phyloP scores from a whole-genome alignment of 1,140 invertebrate species.

The Dufourea novaeangliae region DNA sequence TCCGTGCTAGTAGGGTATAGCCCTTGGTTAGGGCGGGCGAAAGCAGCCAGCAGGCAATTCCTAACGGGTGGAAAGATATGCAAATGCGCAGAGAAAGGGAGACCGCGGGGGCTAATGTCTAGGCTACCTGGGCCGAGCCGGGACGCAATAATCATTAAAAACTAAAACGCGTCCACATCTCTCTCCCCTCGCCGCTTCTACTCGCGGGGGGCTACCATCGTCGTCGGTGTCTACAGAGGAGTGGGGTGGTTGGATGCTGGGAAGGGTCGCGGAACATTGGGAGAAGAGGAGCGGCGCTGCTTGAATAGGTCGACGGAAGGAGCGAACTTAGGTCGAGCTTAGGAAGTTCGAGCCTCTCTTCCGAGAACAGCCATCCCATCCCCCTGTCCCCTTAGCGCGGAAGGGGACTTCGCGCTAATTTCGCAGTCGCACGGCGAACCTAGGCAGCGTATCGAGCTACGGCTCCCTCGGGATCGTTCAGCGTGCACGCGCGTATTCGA shows the following conservation, averaged over 20 bases:
- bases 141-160: constrained; percentile 80
- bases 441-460: constrained; percentile 46
- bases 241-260: neutral
- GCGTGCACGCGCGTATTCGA: constrained; percentile 45
- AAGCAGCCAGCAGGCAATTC: constrained; percentile 71
- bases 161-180: constrained; percentile 71
- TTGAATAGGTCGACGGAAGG: constrained; percentile 30
- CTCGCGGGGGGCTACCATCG: constrained; percentile 1
- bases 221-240: constrained; percentile 6
- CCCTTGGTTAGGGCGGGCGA: constrained; percentile 57
- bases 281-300: neutral
- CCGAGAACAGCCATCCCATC: constrained; percentile 27
- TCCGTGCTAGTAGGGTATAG: constrained; percentile 67
- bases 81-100: constrained; percentile 72
- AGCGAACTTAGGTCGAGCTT: constrained; percentile 60
- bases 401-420: constrained; percentile 55
- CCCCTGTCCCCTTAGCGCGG: no score
- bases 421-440: constrained; percentile 57
- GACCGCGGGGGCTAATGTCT: constrained; percentile 60
- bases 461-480: constrained; percentile 53
- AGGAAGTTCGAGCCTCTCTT: constrained; percentile 52
- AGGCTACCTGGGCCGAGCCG: constrained; percentile 65
- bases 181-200: neutral
- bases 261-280: neutral
- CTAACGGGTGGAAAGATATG: constrained; percentile 79